phyloP scores from a whole-genome alignment of 2,797 vertebrate species.

The Leuciscus waleckii region DNA sequence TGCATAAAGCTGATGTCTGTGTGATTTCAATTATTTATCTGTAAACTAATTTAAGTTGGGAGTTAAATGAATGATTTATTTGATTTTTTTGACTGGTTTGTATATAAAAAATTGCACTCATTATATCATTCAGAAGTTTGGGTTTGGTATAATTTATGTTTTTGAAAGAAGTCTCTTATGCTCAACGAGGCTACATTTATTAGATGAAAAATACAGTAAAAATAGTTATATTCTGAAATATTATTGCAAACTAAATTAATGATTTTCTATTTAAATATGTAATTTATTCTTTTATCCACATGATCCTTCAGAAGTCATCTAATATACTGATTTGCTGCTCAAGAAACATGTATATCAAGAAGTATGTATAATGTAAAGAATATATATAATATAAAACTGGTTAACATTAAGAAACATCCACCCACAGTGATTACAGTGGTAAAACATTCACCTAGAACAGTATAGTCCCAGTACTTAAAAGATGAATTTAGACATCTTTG shows the following conservation, averaged over 20 bases:
- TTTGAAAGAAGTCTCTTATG: not conserved
- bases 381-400: no score
- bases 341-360: not conserved
- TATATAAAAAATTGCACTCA: no score
- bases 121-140: not conserved
- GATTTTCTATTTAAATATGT: not conserved
- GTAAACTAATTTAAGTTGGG: not conserved
- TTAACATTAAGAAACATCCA: not conserved
- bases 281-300: not conserved
- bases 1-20: conserved; percentile 49
- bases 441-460: not conserved
- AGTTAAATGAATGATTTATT: not conserved
- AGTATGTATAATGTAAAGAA: no score
- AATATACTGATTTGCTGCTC: not conserved
- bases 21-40: not conserved
- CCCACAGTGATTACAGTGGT: not conserved
- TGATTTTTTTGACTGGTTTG: no score
- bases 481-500: no score
- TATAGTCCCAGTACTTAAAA: no score
- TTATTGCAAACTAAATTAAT: not conserved
- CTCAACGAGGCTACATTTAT: not conserved
- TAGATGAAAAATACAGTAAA: not conserved
- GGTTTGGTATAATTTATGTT: not conserved
- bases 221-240: not conserved
- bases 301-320: not conserved